These are phyloP conservation scores for Catostylus mosaicus DNA, from an alignment of 30 jellyfish, hydroid and myxozoan genomes.

Conservation along the genomic window DNA sequence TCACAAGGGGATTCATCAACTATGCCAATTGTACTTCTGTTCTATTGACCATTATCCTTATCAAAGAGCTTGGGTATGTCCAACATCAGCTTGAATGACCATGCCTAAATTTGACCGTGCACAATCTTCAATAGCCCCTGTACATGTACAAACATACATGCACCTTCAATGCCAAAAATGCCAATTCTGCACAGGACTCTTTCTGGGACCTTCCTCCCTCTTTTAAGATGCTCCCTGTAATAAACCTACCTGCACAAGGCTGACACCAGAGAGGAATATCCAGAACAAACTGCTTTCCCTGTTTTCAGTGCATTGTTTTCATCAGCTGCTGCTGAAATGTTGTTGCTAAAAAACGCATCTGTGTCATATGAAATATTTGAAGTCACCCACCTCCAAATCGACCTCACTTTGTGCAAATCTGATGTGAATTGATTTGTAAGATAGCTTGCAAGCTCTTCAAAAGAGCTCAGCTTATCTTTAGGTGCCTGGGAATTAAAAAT, in stretches of 20 bases:
- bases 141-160: too few relatives aligned
- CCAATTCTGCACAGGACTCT: too few relatives aligned
- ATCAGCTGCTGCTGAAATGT: conserved; percentile 25
- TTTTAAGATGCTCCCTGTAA: too few relatives aligned
- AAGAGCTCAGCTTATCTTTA: conserved; percentile 15
- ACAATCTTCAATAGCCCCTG: too few relatives aligned
- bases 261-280: conserved; percentile 60
- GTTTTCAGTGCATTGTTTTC: conserved; percentile 34
- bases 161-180: too few relatives aligned
- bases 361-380: conserved; percentile 71
- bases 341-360: conserved; percentile 48
- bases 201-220: too few relatives aligned
- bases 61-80: too few relatives aligned
- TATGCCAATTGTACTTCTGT: too few relatives aligned
- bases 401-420: conserved; percentile 57
- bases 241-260: conserved; percentile 62
- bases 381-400: conserved; percentile 87
- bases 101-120: too few relatives aligned
- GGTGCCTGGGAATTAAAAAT: conserved; percentile 81
- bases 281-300: conserved; percentile 81
- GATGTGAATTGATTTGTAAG: conserved; percentile 48
- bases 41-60: too few relatives aligned
- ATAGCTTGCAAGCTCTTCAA: conserved; percentile 48
- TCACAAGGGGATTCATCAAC: too few relatives aligned
- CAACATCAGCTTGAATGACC: too few relatives aligned